Evolutionary conservation across 2,113 vertebrate genomes (phyloP).

Genomic region (Meriones unguiculatus): DNA sequence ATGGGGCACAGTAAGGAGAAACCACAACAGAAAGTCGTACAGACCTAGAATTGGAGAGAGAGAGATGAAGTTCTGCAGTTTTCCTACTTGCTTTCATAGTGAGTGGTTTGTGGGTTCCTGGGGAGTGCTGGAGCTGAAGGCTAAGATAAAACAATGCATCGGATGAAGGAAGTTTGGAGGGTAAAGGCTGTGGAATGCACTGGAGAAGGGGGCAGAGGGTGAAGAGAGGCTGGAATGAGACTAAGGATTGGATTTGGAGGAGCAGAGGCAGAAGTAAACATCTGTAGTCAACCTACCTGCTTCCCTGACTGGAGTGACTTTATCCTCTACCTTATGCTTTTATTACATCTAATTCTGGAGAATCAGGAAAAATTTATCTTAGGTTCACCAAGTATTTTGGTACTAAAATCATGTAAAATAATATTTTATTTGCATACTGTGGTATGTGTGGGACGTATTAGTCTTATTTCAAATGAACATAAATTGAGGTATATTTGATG

Average conservation of each 20-base stretch:
- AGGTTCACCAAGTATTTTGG: constrained; percentile 7
- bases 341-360: constrained; percentile 4
- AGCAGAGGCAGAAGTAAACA: too few species aligned
- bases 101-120: too few species aligned
- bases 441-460: not conserved
- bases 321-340: not conserved
- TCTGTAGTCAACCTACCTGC: too few species aligned
- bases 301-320: not conserved
- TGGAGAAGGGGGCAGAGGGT: too few species aligned
- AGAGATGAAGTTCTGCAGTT: not conserved
- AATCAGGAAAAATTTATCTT: constrained; percentile 33
- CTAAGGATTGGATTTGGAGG: too few species aligned
- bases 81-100: not conserved
- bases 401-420: constrained; percentile 16
- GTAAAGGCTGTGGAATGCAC: too few species aligned
- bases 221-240: too few species aligned
- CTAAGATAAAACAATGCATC: too few species aligned
- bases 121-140: too few species aligned
- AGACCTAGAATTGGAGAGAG: too few species aligned
- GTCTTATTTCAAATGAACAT: not conserved
- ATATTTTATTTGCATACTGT: constrained; percentile 9
- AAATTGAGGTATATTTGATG: not conserved
- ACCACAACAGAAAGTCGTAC: not conserved
- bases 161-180: too few species aligned
- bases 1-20: not conserved